Evolutionary conservation across 2,888 invertebrate genomes (phyloP).

Genomic region (Cotesia congregata): DNA sequence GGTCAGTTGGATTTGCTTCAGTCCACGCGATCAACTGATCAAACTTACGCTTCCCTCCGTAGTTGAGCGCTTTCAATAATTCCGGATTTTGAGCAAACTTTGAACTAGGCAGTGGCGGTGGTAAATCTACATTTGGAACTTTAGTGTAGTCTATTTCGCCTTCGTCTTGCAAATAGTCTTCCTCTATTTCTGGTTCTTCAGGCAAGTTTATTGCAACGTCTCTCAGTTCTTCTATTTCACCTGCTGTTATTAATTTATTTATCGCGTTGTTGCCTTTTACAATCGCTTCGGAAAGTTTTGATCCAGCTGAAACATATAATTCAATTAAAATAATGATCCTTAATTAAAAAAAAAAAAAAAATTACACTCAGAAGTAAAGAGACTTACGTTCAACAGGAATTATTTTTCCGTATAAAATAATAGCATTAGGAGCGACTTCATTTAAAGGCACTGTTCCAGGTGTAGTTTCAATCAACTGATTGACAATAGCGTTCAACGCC

Average conservation of each 20-base stretch:
- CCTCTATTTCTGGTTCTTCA: slow-evolving; percentile 68
- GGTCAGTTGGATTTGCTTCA: slow-evolving; percentile 57
- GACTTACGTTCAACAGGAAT: slow-evolving; percentile 80
- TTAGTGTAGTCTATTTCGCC: slow-evolving; percentile 69
- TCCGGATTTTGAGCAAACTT: slow-evolving; percentile 69
- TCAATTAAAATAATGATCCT: slow-evolving; percentile 1
- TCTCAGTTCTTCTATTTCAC: slow-evolving; percentile 84
- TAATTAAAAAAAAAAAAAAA: slow-evolving; percentile 20
- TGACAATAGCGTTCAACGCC: slow-evolving; percentile 77
- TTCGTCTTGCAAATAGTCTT: slow-evolving; percentile 71
- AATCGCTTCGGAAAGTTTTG: slow-evolving; percentile 82
- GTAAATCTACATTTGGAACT: slow-evolving; percentile 65
- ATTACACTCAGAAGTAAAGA: neutral
- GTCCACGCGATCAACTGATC: slow-evolving; percentile 68
- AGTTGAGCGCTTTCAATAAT: slow-evolving; percentile 63
- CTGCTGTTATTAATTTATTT: slow-evolving; percentile 83
- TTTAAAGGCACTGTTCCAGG: slow-evolving; percentile 84
- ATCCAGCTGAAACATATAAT: slow-evolving; percentile 75
- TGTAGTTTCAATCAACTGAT: slow-evolving; percentile 82
- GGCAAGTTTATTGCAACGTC: slow-evolving; percentile 83
- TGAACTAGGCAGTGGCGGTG: slow-evolving; percentile 68
- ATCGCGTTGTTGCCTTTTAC: slow-evolving; percentile 83
- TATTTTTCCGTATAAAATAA: slow-evolving; percentile 87
- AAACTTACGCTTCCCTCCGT: slow-evolving; percentile 66
- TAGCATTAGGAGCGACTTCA: slow-evolving; percentile 84